Conservation (phyloP, 35 echinoderm and acorn worm species). For the Ophiothrix spiculata region DNA sequence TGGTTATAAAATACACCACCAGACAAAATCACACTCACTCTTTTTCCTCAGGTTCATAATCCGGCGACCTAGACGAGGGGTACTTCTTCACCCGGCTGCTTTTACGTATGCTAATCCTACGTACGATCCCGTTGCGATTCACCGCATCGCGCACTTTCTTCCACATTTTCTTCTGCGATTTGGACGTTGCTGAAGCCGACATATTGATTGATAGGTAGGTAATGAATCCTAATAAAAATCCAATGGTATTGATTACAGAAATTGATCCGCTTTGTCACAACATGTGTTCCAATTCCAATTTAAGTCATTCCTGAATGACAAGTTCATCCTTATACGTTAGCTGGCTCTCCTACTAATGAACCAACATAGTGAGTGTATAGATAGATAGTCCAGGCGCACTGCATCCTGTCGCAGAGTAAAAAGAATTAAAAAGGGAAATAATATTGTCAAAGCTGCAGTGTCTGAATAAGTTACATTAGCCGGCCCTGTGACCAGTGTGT, state of each 20-base stretch:
- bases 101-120: conserved; percentile 67
- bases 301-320: background rate
- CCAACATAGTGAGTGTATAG: background rate
- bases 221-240: background rate
- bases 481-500: too few relatives aligned
- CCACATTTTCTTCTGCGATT: conserved; percentile 46
- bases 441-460: background rate
- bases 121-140: conserved; percentile 57
- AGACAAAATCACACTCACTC: conserved; percentile 62
- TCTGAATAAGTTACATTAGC: too few relatives aligned
- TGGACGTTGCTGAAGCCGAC: background rate
- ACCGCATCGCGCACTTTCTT: conserved; percentile 57
- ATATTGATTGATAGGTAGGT: background rate
- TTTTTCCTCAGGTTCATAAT: conserved; percentile 27
- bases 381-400: background rate
- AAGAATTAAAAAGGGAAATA: background rate
- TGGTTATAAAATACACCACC: background rate
- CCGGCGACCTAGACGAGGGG: conserved; percentile 18
- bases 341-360: background rate
- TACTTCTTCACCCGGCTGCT: conserved; percentile 48
- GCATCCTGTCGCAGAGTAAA: background rate
- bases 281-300: background rate
- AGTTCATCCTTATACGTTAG: background rate
- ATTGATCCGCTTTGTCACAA: background rate
- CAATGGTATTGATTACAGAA: background rate